These are phyloP conservation scores for Galleria mellonella DNA, from an alignment of 1,140 invertebrate species.

Conservation along the genomic window DNA sequence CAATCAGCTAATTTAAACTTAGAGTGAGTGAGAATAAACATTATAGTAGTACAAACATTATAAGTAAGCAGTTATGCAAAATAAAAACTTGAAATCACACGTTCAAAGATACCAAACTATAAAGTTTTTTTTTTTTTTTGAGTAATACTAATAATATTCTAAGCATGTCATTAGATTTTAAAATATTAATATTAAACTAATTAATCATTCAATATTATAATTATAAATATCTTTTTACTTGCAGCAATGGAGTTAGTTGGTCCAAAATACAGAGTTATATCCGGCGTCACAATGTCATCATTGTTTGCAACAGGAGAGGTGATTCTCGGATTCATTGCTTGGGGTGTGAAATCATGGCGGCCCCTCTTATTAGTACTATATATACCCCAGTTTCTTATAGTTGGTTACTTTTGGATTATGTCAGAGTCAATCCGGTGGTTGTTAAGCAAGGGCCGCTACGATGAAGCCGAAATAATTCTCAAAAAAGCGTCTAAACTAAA, in stretches of 20 bases:
- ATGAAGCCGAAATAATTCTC: conserved; percentile 77
- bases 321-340: conserved; percentile 79
- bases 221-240: conserved; percentile 19
- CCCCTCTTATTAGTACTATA: conserved; percentile 80
- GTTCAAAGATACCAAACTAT: too few relatives aligned
- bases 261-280: conserved; percentile 80
- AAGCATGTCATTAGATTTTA: too few relatives aligned
- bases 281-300: conserved; percentile 78
- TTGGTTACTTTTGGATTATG: conserved; percentile 76
- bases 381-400: conserved; percentile 77
- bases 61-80: too few relatives aligned
- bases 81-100: too few relatives aligned
- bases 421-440: conserved; percentile 85
- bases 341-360: conserved; percentile 81
- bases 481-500: conserved; percentile 79
- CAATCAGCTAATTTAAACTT: too few relatives aligned
- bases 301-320: conserved; percentile 83
- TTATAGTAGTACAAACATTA: too few relatives aligned
- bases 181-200: too few relatives aligned
- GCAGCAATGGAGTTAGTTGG: conserved; percentile 84
- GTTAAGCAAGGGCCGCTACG: conserved; percentile 79
- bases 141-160: too few relatives aligned
- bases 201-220: too few relatives aligned
- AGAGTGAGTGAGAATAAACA: too few relatives aligned
- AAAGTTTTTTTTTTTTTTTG: too few relatives aligned